Evolutionary conservation across 1,140 invertebrate species (phyloP).

Genomic region (Arctopsyche grandis): DNA sequence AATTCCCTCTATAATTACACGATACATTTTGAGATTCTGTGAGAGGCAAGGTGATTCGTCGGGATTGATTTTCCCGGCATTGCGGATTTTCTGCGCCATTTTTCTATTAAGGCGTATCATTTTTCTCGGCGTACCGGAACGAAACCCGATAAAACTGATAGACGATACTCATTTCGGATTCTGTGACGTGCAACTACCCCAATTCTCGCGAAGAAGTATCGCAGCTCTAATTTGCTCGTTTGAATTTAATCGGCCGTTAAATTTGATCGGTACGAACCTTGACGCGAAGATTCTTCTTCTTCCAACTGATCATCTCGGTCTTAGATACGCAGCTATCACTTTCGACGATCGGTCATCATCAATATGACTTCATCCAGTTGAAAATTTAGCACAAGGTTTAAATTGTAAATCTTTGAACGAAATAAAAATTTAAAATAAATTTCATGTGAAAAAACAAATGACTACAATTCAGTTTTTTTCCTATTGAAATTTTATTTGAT

Average conservation of each 20-base stretch:
- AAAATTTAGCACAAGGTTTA: too few relatives aligned
- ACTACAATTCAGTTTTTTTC: too few relatives aligned
- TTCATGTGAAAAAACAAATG: too few relatives aligned
- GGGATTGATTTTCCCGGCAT: neutral
- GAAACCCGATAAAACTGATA: neutral
- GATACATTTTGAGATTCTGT: neutral
- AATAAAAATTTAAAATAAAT: too few relatives aligned
- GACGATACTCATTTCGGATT: slow-evolving; percentile 3
- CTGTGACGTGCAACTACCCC: neutral
- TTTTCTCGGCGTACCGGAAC: neutral
- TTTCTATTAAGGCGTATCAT: neutral
- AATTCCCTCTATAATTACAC: neutral
- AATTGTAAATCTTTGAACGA: too few relatives aligned
- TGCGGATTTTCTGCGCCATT: neutral
- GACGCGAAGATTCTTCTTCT: neutral
- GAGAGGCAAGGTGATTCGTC: neutral
- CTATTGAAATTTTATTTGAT: too few relatives aligned
- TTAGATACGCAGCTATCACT: too few relatives aligned
- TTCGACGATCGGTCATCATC: too few relatives aligned
- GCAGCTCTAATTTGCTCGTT: neutral
- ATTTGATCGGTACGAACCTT: neutral
- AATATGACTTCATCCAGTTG: too few relatives aligned
- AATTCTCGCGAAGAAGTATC: neutral
- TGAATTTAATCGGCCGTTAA: neutral
- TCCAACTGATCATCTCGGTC: too few relatives aligned